Base-by-base conservation (phyloP, 2,888 invertebrate species). In the Drosophila atroscutellata region DNA sequence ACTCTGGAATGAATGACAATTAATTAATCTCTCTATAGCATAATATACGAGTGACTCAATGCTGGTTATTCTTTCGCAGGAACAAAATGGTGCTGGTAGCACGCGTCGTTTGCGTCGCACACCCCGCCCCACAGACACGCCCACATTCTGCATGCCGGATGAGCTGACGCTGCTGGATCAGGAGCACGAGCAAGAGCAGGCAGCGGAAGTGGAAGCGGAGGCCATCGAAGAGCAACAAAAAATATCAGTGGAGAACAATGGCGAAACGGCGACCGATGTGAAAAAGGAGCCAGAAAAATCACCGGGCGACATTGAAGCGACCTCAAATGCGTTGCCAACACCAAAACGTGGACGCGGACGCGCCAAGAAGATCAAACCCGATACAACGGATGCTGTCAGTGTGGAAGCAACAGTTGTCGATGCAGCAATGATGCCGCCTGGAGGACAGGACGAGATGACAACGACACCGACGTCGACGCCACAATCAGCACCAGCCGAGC, bases 261-360 rank as follows among this genome's bases (percentile, higher is more conserved):
- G 37, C 45, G 64, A 73, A 0, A 26, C 34, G 18, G n/a, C 55
- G 9, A 45, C n/a, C 20, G 76, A 77, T 56, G 68, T 84, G 6
- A 81, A 86, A 47, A 82, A 78, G 32, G 87, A 84, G 36, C 70
- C 66, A 0, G 87, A 86, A 63, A 85, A 84, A 28, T 26, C 61
- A 9, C 3, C n/a, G 0, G 65, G 20, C 24, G 69, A 66, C 13
- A 30, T 20, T 32, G 54, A 59, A 24, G 13, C 56, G 30, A 4
- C 61, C 37, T 20, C 58, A 42, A 30, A 32, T 49, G 42, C 58
- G 18, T 55, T 57, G n/a, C 58, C 78, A n/a, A 58, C 62, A 26
- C 75, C 86, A 15, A 90, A 91, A 51, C 91, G 90, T 8, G 90
- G 90, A 26, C 84, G 90, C 24, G 90, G 90, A 37, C 91, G 90